Conservation (phyloP, 2,888 invertebrate genomes). For the Byasa hedistus region DNA sequence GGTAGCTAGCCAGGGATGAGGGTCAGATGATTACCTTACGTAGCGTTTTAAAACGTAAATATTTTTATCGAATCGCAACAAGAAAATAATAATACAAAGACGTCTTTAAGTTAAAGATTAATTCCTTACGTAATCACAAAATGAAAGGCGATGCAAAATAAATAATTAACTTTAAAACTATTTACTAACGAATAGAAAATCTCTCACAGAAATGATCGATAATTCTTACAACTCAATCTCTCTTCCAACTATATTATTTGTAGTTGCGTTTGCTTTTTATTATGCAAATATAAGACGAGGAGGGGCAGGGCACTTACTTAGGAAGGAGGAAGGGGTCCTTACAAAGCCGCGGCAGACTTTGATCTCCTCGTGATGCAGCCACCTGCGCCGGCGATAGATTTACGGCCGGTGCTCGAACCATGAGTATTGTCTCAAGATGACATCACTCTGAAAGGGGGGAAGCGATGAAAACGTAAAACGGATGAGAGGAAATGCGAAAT, state of each 20-base stretch:
- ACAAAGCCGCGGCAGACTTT: constrained; percentile 61
- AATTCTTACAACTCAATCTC: constrained; percentile 40
- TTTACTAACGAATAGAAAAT: not conserved
- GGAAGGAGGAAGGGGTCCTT: constrained; percentile 37
- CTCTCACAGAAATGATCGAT: constrained; percentile 19
- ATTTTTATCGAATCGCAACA: no score
- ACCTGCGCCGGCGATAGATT: constrained; percentile 52
- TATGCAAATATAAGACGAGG: constrained; percentile 58
- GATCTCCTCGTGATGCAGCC: constrained; percentile 53
- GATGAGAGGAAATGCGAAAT: constrained; percentile 4
- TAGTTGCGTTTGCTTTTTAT: constrained; percentile 42
- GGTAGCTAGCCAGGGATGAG: no score
- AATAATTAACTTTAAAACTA: not conserved
- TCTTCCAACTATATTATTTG: constrained; percentile 38
- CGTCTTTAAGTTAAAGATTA: no score
- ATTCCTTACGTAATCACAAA: not conserved
- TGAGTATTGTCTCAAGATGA: constrained; percentile 37
- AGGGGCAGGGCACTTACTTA: constrained; percentile 24
- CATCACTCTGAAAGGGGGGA: constrained; percentile 10
- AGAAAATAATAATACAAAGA: no score
- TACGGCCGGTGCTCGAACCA: constrained; percentile 40
- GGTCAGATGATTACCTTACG: no score
- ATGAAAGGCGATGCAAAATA: not conserved
- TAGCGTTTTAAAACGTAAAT: no score
- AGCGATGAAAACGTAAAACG: constrained; percentile 1